These are phyloP conservation scores for Seriola aureovittata DNA, from an alignment of 2,113 vertebrate genomes.

Conservation along the genomic window DNA sequence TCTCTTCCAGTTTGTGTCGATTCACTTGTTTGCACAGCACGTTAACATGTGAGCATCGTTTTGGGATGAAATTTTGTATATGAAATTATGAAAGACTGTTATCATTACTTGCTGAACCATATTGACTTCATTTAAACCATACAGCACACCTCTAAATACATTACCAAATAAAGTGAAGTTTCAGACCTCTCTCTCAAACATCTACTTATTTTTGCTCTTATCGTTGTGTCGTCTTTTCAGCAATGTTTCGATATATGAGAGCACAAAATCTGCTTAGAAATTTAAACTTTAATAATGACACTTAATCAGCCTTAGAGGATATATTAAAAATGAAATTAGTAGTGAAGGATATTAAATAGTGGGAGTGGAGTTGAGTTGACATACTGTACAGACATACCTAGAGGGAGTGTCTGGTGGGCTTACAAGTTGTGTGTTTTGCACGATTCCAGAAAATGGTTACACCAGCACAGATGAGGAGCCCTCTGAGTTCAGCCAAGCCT, in stretches of 20 bases:
- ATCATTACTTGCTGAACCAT: no score
- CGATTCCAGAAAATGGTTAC: constrained; percentile 91
- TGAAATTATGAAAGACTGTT: no score
- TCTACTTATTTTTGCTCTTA: neutral
- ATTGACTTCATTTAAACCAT: no score
- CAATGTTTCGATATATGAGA: neutral
- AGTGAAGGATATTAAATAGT: neutral
- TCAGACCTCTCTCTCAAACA: no score
- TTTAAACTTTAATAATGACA: neutral
- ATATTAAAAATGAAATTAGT: neutral
- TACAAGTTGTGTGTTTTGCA: constrained; percentile 14
- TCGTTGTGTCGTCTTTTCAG: neutral
- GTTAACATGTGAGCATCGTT: no score
- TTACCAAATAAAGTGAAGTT: no score
- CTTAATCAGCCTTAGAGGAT: neutral
- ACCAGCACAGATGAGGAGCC: constrained; percentile 95
- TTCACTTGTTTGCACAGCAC: neutral
- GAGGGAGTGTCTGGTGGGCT: neutral
- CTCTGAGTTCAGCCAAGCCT: constrained; percentile 93
- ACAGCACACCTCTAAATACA: no score
- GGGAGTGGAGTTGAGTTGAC: neutral
- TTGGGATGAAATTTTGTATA: no score
- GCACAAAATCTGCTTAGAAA: neutral
- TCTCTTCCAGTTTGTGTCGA: neutral
- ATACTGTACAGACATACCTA: neutral